Conservation (phyloP, 92 coral and sea anemone species). For the Bergia sp. region DNA sequence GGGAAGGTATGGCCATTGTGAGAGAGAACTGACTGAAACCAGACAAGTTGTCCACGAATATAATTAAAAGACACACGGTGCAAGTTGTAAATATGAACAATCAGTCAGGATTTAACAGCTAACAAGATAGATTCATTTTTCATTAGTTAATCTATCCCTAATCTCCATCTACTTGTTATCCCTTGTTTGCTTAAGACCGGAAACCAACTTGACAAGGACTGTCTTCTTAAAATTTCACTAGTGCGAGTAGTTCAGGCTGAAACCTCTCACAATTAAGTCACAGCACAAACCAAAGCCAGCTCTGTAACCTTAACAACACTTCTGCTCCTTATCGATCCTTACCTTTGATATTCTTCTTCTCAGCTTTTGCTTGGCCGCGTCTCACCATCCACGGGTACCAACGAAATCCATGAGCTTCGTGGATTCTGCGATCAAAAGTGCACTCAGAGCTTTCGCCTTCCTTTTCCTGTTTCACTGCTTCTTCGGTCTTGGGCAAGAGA, state of each 20-base stretch:
- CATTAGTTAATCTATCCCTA: constrained; percentile 25
- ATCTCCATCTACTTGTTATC: background rate
- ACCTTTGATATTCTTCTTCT: constrained; percentile 3
- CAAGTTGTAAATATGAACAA: background rate
- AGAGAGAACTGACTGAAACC: background rate
- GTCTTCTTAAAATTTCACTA: background rate
- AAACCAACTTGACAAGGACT: constrained; percentile 11
- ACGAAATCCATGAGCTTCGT: background rate
- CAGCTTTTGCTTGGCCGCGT: background rate
- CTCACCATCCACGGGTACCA: constrained; percentile 44
- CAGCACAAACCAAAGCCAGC: background rate
- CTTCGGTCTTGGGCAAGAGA: background rate
- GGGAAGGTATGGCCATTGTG: background rate
- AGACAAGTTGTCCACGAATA: too few relatives aligned
- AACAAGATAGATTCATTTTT: constrained; percentile 25
- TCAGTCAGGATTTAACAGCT: background rate
- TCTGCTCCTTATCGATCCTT: background rate
- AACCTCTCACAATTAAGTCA: background rate
- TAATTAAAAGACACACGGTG: background rate
- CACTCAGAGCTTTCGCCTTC: background rate
- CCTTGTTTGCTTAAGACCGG: constrained; percentile 17
- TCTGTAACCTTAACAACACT: background rate
- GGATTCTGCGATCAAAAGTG: background rate
- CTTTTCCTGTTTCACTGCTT: background rate
- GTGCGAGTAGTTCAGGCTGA: background rate